phyloP scores from a whole-genome alignment of 2,113 vertebrate genomes.

The Tonatia bakeri region DNA sequence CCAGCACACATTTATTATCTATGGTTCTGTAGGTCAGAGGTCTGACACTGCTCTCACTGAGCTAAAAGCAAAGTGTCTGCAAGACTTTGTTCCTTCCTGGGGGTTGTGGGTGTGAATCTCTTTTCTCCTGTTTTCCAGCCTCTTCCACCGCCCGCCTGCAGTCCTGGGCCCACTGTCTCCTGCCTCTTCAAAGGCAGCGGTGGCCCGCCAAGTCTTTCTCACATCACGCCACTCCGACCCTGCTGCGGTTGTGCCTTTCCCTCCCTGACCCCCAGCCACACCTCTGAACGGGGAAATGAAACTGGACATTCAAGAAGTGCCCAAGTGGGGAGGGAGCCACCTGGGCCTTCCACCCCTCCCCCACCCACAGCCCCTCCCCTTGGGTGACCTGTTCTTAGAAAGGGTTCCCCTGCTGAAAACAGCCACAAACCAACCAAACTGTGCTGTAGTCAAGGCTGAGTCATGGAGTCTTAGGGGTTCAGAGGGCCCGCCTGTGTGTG shows the following conservation, averaged over 20 bases:
- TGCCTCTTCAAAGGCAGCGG: neutral
- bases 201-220: too few relatives aligned
- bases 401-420: neutral
- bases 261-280: neutral
- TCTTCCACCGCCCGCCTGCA: neutral
- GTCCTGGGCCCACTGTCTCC: neutral
- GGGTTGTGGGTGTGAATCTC: neutral
- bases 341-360: neutral
- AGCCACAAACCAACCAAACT: neutral
- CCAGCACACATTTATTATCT: neutral
- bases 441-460: neutral
- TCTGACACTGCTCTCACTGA: neutral
- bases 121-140: neutral
- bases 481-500: rapidly evolving
- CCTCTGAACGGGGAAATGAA: neutral
- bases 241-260: neutral
- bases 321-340: neutral
- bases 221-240: neutral
- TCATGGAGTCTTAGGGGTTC: neutral
- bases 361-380: neutral
- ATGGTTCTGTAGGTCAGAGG: neutral
- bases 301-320: neutral
- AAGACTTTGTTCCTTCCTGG: neutral
- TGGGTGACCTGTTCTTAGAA: neutral
- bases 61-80: neutral